phyloP scores from a whole-genome alignment of 2,113 vertebrate species.

The Calidris pygmaea region DNA sequence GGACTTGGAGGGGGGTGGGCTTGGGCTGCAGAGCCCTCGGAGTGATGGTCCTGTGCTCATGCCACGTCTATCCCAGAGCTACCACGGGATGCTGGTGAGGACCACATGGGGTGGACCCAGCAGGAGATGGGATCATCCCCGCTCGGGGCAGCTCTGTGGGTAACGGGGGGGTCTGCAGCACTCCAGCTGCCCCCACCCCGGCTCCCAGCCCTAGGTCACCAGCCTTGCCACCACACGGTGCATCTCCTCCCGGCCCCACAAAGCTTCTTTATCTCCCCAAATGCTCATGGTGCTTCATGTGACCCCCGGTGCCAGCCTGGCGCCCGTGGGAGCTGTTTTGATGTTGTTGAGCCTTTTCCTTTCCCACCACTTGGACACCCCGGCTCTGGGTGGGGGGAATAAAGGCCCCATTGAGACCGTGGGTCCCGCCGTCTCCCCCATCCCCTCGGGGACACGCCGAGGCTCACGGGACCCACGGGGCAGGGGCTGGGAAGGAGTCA shows the following conservation, averaged over 20 bases:
- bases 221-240: rapidly evolving
- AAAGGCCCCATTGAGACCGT: neutral
- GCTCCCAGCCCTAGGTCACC: neutral
- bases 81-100: rapidly evolving
- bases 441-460: neutral
- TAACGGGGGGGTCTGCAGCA: rapidly evolving
- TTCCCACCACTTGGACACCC: neutral
- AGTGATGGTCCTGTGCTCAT: rapidly evolving
- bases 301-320: neutral
- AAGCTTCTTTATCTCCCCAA: neutral
- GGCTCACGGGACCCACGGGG: neutral
- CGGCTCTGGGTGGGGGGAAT: neutral
- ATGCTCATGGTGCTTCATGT: neutral
- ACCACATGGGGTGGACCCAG: neutral
- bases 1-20: neutral
- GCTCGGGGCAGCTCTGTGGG: neutral
- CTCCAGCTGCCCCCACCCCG: rapidly evolving
- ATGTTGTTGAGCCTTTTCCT: neutral
- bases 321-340: neutral
- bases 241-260: neutral
- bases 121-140: neutral
- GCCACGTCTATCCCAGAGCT: rapidly evolving
- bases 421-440: neutral
- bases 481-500: neutral
- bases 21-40: neutral